Conservation (phyloP, 1,140 invertebrate species). For the Subanguina moxae region DNA sequence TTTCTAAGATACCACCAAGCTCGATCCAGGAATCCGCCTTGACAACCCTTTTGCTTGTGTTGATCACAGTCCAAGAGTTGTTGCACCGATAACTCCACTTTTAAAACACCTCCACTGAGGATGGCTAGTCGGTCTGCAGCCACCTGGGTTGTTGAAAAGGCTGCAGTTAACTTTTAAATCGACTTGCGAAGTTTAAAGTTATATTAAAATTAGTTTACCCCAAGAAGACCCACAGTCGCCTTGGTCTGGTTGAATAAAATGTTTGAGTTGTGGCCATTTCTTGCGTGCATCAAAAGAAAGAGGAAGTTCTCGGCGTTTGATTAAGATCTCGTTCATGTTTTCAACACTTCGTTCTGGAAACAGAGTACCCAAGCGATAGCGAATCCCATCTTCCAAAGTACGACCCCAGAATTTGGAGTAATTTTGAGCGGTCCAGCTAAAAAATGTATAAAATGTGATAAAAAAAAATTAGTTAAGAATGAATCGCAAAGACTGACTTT, state of each 20-base stretch:
- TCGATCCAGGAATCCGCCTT: conserved; percentile 79
- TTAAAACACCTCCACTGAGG: conserved; percentile 40
- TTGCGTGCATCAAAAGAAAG: conserved; percentile 71
- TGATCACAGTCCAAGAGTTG: conserved; percentile 77
- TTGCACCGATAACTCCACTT: conserved; percentile 71
- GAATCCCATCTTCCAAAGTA: conserved; percentile 74
- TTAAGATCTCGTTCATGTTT: conserved; percentile 64
- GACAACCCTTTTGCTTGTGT: conserved; percentile 73
- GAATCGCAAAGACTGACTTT: not conserved
- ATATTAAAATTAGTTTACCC: too few relatives aligned
- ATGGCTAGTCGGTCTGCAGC: conserved; percentile 47
- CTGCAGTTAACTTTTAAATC: too few relatives aligned
- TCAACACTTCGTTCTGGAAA: conserved; percentile 55
- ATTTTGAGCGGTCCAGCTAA: conserved; percentile 74
- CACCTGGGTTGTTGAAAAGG: conserved; percentile 71
- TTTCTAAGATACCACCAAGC: conserved; percentile 82
- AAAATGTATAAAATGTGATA: too few relatives aligned
- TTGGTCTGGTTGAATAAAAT: conserved; percentile 72
- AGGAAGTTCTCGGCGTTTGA: conserved; percentile 50
- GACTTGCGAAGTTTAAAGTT: too few relatives aligned
- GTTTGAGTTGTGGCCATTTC: conserved; percentile 72
- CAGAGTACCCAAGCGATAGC: conserved; percentile 70
- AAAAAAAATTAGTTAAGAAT: not conserved
- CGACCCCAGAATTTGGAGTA: conserved; percentile 77
- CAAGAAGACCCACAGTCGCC: conserved; percentile 78